Base-by-base conservation (phyloP, 2,113 vertebrate species). In the Bufo gargarizans region DNA sequence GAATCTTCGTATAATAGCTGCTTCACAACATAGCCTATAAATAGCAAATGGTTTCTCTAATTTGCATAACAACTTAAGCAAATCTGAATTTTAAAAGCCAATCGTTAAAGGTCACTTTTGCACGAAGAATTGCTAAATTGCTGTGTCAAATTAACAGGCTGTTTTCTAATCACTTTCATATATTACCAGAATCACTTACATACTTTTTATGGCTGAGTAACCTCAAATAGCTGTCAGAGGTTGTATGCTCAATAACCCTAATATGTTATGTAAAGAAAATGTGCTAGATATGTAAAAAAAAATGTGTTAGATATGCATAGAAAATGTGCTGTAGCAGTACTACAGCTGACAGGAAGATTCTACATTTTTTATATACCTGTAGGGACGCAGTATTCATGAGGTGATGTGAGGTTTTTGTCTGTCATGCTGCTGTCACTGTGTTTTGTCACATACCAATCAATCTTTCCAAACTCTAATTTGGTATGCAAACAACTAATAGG, bases 91-190 rank as follows among this genome's bases (percentile, higher is more conserved):
- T 80, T 80, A 81, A 87, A 45, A 81, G 50, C 50, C 65, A 47
- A 47, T 87, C 65, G 53, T 87, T 81, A 87, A 81, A 87, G 63
- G 86, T 87, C 77, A 87, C 33, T 87, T 56, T 87, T 58, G 65
- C 78, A 33, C 50, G 53, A 71, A 71, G 77, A 71, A 87, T 58
- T 87, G 45, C 63, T 87, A 58, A 67, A 87, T 55, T 69, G 45
- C 53, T n/a, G 20, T 79, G 61, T 86, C 63, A 87, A 71, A 80
- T 72, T 58, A 87, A 87, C 20, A 55, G 56, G 50, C 65, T 72
- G 22, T 87, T 72, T 59, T 87, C 65, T 87, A 78, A 87, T 80
- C 69, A 67, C 69, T 69, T 69, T 87, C 65, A 81, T 82, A 11
- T 59, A 47, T 72, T 87, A 20, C 77, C 20, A 11, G 78, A 56